Conservation (phyloP, 2,797 vertebrate species). For the Tenualosa thibaudeaui region DNA sequence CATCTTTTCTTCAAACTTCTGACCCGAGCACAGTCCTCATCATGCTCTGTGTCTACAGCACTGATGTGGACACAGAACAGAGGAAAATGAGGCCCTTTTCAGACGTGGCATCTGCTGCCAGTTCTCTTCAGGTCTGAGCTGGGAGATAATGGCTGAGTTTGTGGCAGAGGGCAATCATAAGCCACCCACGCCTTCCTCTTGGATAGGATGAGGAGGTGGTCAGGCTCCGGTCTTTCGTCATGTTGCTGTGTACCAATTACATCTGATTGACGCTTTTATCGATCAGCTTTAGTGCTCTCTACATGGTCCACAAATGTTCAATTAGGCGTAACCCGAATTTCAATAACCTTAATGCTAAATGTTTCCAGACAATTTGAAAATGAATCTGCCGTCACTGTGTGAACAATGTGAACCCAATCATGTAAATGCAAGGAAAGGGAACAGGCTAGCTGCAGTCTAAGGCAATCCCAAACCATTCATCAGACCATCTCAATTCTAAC, state of each 20-base stretch:
- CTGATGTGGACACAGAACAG: not conserved
- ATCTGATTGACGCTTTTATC: not conserved
- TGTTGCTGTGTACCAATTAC: not conserved
- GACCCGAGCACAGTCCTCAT: not conserved
- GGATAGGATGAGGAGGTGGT: slow-evolving; percentile 21
- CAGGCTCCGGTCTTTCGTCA: not conserved
- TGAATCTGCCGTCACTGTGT: not conserved
- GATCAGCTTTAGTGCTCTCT: not conserved
- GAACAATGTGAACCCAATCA: not conserved
- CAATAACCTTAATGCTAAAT: not conserved
- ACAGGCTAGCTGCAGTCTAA: not conserved
- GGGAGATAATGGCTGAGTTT: slow-evolving; percentile 46
- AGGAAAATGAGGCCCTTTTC: not conserved
- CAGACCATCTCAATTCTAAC: not conserved
- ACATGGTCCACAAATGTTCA: not conserved
- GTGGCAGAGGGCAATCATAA: slow-evolving; percentile 41
- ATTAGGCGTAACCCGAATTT: not conserved
- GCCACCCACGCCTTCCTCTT: slow-evolving; percentile 50
- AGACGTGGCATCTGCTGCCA: slow-evolving; percentile 11
- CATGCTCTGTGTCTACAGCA: not conserved
- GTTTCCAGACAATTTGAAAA: not conserved
- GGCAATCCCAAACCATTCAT: not conserved
- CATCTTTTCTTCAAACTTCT: not conserved
- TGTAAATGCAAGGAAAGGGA: not conserved
- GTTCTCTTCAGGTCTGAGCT: slow-evolving; percentile 14